Percentiles rank a stretch among this genome's conserved stretches.
Evolutionary conservation across 2,113 vertebrate genomes (phyloP).

Genomic region (Hippotragus niger): DNA sequence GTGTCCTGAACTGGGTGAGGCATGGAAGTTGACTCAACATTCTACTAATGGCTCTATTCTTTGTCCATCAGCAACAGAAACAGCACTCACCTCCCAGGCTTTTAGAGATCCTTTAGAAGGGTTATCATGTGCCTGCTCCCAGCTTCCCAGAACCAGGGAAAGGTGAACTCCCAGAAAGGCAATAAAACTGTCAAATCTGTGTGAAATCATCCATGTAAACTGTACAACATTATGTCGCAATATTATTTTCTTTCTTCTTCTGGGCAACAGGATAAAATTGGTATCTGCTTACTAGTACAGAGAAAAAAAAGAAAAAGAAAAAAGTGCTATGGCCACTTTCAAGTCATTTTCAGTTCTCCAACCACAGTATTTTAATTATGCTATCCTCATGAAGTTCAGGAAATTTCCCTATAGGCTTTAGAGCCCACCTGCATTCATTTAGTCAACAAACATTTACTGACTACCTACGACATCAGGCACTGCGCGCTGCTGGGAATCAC

Average conservation of each 20-base stretch:
- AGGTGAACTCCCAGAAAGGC: not conserved
- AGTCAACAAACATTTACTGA: not conserved
- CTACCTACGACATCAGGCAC: no score
- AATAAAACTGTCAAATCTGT: not conserved
- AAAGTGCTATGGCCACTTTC: not conserved
- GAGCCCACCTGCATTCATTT: not conserved
- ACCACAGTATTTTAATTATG: not conserved
- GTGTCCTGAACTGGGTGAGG: no score
- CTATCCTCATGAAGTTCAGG: not conserved
- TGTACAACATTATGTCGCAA: not conserved
- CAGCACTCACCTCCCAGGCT: no score
- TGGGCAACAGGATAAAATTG: not conserved
- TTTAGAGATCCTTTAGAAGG: not conserved
- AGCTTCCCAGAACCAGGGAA: not conserved
- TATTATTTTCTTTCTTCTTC: not conserved
- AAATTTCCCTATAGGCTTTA: not conserved
- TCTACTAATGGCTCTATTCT: no score
- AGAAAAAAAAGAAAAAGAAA: not conserved
- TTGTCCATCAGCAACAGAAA: no score
- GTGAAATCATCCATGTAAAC: not conserved
- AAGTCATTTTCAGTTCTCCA: no score
- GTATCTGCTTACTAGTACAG: not conserved
- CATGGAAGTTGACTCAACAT: no score
- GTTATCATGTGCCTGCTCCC: not conserved
- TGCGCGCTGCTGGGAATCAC: not conserved